Percentiles rank a stretch among this genome's conserved stretches.
phyloP scores from a whole-genome alignment of 2,113 vertebrate species.

The Xiphias gladius region DNA sequence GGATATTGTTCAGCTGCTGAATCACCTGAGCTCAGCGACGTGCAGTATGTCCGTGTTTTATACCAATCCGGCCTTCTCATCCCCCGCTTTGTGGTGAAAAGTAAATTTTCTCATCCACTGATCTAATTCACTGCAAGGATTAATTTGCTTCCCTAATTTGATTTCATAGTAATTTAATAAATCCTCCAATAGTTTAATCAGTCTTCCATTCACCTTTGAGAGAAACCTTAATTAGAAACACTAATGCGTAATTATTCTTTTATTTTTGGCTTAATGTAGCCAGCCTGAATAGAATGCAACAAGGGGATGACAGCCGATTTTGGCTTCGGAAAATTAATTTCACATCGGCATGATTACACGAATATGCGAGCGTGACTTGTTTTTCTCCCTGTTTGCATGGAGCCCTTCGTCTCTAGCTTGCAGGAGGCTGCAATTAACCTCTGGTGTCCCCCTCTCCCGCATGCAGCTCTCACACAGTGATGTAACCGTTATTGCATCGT shows the following conservation, averaged over 20 bases:
- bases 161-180: conserved; percentile 70
- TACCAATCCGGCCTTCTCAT: not conserved
- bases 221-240: conserved; percentile 61
- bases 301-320: conserved; percentile 52
- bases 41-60: not conserved
- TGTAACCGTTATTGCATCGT: conserved; percentile 4
- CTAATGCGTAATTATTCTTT: conserved; percentile 65
- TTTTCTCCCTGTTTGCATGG: conserved; percentile 28
- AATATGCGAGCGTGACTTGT: conserved; percentile 33
- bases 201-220: conserved; percentile 62
- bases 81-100: conserved; percentile 46
- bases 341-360: conserved; percentile 48
- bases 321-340: conserved; percentile 38
- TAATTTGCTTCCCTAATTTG: conserved; percentile 67
- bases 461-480: conserved; percentile 26
- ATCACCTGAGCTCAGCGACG: conserved; percentile 35
- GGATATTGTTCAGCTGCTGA: conserved; percentile 7
- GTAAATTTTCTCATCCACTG: conserved; percentile 62
- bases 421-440: conserved; percentile 57
- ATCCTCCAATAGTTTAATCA: conserved; percentile 53
- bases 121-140: conserved; percentile 63
- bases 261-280: conserved; percentile 49
- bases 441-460: conserved; percentile 24
- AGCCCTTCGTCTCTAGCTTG: not conserved
- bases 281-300: conserved; percentile 28